phyloP scores from a whole-genome alignment of 2,113 vertebrate species.

The Benitochromis conjunctus region DNA sequence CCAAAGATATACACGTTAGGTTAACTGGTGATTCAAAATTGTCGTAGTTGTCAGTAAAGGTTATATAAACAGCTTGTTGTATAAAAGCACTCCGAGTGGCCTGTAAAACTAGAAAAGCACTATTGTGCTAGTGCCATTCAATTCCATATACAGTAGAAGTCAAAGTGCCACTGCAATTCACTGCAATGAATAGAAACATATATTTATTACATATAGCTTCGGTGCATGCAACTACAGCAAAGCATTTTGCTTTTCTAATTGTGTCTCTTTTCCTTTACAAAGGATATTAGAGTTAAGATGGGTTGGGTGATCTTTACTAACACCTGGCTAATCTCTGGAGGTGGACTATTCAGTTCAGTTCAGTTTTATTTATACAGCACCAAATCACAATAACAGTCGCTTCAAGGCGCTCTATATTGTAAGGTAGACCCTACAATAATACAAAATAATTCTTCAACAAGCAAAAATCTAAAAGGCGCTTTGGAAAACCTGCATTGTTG shows the following conservation, averaged over 20 bases:
- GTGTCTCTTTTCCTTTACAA: neutral
- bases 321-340: neutral
- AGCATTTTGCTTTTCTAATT: neutral
- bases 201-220: neutral
- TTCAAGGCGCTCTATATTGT: neutral
- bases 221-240: neutral
- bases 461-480: neutral
- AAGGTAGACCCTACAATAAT: neutral
- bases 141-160: neutral
- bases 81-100: neutral
- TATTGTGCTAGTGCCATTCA: neutral
- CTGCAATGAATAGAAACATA: neutral
- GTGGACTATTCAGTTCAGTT: neutral
- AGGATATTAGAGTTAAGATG: neutral
- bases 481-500: neutral
- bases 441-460: neutral
- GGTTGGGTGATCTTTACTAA: neutral
- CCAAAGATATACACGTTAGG: neutral
- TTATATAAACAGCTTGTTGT: neutral
- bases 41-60: neutral
- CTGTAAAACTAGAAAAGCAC: neutral
- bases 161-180: neutral
- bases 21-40: neutral
- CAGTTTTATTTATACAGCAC: neutral
- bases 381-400: neutral